These are phyloP conservation scores for Mactra quadrangularis DNA, from an alignment of 1,140 invertebrate genomes.

Conservation along the genomic window DNA sequence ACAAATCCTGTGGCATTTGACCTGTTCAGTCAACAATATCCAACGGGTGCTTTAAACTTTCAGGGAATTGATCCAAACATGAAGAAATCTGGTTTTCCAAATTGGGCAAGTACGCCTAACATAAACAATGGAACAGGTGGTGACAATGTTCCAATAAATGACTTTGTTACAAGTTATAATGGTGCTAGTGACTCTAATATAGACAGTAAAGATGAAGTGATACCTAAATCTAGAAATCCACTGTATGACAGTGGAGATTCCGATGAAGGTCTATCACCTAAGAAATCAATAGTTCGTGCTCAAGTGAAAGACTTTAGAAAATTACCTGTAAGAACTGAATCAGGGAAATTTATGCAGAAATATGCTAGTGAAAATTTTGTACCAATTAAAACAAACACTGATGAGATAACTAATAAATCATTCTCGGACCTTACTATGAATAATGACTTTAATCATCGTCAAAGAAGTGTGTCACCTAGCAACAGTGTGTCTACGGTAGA, in stretches of 20 bases:
- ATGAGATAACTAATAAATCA: constrained; percentile 39
- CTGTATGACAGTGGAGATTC: constrained; percentile 58
- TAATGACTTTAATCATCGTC: constrained; percentile 13
- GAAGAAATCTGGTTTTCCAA: constrained; percentile 47
- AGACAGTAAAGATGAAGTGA: not conserved
- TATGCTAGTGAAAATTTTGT: constrained; percentile 52
- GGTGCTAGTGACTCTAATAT: constrained; percentile 47
- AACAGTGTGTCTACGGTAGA: constrained; percentile 58
- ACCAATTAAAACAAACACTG: constrained; percentile 1
- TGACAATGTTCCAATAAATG: constrained; percentile 34
- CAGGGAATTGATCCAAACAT: constrained; percentile 30
- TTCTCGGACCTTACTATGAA: constrained; percentile 10
- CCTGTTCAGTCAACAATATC: constrained; percentile 49
- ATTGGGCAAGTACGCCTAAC: constrained; percentile 49
- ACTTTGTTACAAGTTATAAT: constrained; percentile 60
- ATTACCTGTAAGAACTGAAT: constrained; percentile 45
- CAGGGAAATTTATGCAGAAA: constrained; percentile 53
- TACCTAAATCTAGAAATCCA: constrained; percentile 38
- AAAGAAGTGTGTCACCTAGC: constrained; percentile 57
- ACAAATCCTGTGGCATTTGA: constrained; percentile 49
- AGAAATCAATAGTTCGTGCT: constrained; percentile 37
- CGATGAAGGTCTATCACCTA: constrained; percentile 43
- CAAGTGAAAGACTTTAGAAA: constrained; percentile 57
- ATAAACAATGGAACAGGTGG: constrained; percentile 20
- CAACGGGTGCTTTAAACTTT: constrained; percentile 5